Evolutionary conservation across 2,113 vertebrate species (phyloP), one percentile per base, ranked within the genome.

Genomic region (Vidua macroura): DNA sequence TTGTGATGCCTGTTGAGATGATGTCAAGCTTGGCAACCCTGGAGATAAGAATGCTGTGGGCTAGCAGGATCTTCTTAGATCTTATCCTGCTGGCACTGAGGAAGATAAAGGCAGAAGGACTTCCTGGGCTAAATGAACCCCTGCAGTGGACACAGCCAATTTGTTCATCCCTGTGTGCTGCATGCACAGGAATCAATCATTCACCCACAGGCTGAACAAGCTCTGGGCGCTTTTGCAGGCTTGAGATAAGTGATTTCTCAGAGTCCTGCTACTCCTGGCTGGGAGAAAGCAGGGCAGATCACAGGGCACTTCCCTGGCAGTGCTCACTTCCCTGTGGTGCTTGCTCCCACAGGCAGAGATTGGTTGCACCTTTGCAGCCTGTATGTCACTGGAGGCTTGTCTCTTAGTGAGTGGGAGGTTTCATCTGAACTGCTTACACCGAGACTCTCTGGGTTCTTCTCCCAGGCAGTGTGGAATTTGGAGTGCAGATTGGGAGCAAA

Each of bases 401-500:
- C 58, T 87, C 53, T 69, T 49, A 23, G 21, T 58, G 22, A 1
- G 0, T n/a, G 10, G 44, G 44, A 60, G 27, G 64, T 13, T 73
- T 73, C 41, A 24, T 69, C 11, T 73, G 46, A 56, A 21, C 41
- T 83, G 28, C 43, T 80, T 16, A 9, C 27, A 18, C 23, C 0
- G 0, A 73, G 41, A 13, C 11, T 6, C 24, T 49, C 24, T 7
- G n/a, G 30, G 48, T 25, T 46, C 18, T 22, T 76, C 16, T 72
- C 8, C 7, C 20, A 39, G 59, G 46, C 51, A 69, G 7, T 0
- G 0, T 55, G 55, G 72, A 19, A n/a, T 62, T 77, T 12, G 31
- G n/a, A 44, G 41, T 28, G n/a, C 49, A 64, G 31, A 9, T 74
- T 41, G 76, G 56, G 52, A 91, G 23, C 11, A n/a, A n/a, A 86